Base-by-base conservation (phyloP, 30 jellyfish, hydroid and myxozoan species). In the Pseudorhiza aurosa region DNA sequence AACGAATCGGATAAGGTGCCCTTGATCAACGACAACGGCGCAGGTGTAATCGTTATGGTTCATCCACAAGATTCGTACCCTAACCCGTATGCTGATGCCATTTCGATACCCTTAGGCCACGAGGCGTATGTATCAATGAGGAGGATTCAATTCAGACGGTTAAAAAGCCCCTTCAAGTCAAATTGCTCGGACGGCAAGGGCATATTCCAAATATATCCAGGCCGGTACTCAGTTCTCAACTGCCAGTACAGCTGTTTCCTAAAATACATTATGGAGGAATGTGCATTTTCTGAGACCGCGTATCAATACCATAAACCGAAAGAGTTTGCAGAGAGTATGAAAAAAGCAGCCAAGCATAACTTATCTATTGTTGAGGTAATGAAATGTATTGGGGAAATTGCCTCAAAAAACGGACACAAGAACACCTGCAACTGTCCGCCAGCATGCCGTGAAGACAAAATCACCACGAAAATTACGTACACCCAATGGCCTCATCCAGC, bases 11-110 rank as follows among this genome's bases (percentile, higher is more conserved):
- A 51, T 75, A 73, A 51, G 26, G 36, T 73, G 31, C 75, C 86
- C 0, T 46, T 73, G 25, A 1, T 47, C 15, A 32, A 45, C 10
- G 86, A 73, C 49, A 53, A 35, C 12, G 75, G 64, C 5, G 74
- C 68, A 1, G 86, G 86, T 6, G 30, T 73, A n/a, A 21, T 73
- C 11, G 27, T 73, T 0, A 73, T 73, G 86, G 63, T 73, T 7
- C 86, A 73, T 21, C 86, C 86, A 24, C 86, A 56, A 51, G 65
- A 73, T 53, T 63, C 31, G 27, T 73, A 73, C 74, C 86, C 86
- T 12, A 73, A 73, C 45, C 86, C 86, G 25, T 73, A 44, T 46
- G 46, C 75, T 17, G 64, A 73, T 21, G 75, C 64, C 3, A 51
- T 73, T 12, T 58, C 15, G 46, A n/a, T 73, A 5, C 86, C 86